phyloP scores from a whole-genome alignment of 2,113 vertebrate genomes.

The Mus musculus region DNA sequence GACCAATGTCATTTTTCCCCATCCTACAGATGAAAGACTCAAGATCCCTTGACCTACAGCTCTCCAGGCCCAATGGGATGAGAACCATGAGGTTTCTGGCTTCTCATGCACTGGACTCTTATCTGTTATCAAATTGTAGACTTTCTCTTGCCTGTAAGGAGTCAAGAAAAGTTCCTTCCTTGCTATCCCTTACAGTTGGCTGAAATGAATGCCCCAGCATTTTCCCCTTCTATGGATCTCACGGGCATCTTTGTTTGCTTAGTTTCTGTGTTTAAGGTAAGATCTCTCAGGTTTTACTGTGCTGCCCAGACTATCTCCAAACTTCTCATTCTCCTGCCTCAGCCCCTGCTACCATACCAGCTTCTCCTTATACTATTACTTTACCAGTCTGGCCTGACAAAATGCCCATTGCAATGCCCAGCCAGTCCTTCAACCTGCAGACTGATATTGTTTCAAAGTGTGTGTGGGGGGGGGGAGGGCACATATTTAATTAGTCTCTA shows the following conservation, averaged over 20 bases:
- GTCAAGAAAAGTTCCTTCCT: neutral
- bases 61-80: rapidly evolving
- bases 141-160: neutral
- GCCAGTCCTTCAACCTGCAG: too few relatives aligned
- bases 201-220: neutral
- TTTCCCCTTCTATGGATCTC: neutral
- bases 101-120: neutral
- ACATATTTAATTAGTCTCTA: neutral
- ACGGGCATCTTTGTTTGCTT: neutral
- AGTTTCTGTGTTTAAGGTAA: neutral
- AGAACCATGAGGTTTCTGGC: neutral
- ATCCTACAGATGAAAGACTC: neutral
- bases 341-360: neutral
- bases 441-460: neutral
- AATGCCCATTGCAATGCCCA: neutral
- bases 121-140: neutral
- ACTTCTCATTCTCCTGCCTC: neutral
- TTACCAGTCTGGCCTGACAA: neutral
- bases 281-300: neutral
- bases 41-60: neutral
- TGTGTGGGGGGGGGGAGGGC: too few relatives aligned
- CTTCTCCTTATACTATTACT: neutral
- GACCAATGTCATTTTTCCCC: neutral
- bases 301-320: neutral
- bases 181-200: neutral